A percentile compares a stretch with the other conserved stretches of the same genome.
Evolutionary conservation across 2,888 invertebrate genomes (phyloP).

Genomic region (Diaprepes abbreviatus): DNA sequence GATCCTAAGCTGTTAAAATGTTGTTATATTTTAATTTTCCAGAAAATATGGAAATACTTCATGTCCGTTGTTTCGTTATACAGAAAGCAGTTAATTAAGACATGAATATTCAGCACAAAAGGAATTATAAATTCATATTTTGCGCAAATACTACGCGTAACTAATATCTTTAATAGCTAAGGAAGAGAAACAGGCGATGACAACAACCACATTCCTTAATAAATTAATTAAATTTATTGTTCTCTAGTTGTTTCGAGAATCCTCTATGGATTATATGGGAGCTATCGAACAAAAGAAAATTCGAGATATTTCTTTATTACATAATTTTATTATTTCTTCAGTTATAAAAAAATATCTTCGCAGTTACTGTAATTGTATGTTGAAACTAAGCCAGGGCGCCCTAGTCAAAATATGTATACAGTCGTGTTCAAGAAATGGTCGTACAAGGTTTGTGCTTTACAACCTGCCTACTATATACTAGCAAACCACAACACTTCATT

Average conservation of each 20-base stretch:
- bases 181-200: conserved; percentile 13
- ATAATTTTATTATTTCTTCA: no score
- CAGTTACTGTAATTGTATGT: no score
- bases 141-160: conserved; percentile 22
- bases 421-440: no score
- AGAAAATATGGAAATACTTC: not conserved
- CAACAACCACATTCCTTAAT: conserved; percentile 15
- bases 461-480: no score
- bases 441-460: no score
- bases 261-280: not conserved
- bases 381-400: no score
- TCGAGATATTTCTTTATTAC: not conserved
- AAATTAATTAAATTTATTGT: conserved; percentile 21
- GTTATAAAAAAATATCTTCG: no score
- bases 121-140: conserved; percentile 31
- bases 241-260: not conserved
- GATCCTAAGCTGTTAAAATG: not conserved
- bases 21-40: not conserved
- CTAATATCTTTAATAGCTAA: conserved; percentile 16
- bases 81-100: not conserved
- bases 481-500: no score
- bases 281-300: not conserved
- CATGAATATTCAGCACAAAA: conserved; percentile 25
- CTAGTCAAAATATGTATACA: no score
- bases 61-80: not conserved